Evolutionary conservation across 2,113 vertebrate genomes (phyloP).

Genomic region (Bufo gargarizans): DNA sequence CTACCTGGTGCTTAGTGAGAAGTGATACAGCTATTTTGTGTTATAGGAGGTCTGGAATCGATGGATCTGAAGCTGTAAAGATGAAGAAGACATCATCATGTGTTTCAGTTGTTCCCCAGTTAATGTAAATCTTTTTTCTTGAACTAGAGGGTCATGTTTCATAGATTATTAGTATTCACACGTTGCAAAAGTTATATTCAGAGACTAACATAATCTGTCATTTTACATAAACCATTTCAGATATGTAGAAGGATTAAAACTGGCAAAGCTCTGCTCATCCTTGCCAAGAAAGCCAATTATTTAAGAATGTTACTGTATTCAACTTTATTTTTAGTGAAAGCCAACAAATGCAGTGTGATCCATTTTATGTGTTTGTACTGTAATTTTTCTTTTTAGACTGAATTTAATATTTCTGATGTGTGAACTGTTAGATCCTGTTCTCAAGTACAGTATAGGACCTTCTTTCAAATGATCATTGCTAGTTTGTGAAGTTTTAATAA

Average conservation of each 20-base stretch:
- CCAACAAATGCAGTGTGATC: neutral
- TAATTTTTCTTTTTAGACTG: neutral
- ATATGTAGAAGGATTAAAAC: neutral
- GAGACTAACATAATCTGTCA: neutral
- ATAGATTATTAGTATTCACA: neutral
- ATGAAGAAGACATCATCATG: too few relatives aligned
- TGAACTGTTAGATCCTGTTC: neutral
- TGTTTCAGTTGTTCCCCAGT: too few relatives aligned
- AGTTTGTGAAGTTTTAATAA: neutral
- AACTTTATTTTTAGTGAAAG: neutral
- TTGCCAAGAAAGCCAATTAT: neutral
- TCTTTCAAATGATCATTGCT: neutral
- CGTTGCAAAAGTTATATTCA: neutral
- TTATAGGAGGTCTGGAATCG: too few relatives aligned
- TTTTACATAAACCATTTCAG: neutral
- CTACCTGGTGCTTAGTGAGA: too few relatives aligned
- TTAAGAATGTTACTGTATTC: neutral
- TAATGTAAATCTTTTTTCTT: too few relatives aligned
- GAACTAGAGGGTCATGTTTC: too few relatives aligned
- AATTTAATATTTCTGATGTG: neutral
- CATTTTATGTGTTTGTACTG: neutral
- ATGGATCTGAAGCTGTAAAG: too few relatives aligned
- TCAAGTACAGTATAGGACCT: neutral
- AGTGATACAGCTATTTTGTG: too few relatives aligned
- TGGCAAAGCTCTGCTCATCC: neutral